Percentiles rank a stretch among this genome's conserved stretches.
Conservation (phyloP, 2,888 invertebrate genomes). For the Odontocerum albicorne region DNA sequence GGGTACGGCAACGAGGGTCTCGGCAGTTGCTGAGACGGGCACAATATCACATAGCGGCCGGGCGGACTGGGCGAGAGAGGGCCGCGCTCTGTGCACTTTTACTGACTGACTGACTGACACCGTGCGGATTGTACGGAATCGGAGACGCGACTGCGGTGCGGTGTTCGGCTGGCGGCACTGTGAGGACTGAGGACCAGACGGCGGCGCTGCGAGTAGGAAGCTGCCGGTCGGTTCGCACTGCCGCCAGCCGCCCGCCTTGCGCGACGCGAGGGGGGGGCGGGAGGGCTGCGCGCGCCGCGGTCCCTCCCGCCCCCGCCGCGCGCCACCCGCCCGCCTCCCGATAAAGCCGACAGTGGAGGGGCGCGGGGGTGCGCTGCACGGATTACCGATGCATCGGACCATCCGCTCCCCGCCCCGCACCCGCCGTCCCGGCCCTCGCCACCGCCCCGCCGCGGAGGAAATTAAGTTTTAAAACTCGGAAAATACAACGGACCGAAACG, state of each 20-base stretch:
- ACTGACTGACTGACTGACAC: background rate
- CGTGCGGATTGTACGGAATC: constrained; percentile 36
- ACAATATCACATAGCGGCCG: constrained; percentile 1
- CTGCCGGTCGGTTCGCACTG: constrained; percentile 9
- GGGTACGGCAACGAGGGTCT: too few relatives aligned
- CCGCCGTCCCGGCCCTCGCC: constrained; percentile 31
- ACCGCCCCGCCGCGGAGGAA: constrained; percentile 26
- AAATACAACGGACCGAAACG: too few relatives aligned
- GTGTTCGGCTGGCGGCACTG: constrained; percentile 40
- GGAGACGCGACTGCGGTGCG: constrained; percentile 39
- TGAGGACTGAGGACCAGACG: constrained; percentile 36
- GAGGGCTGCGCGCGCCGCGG: constrained; percentile 18
- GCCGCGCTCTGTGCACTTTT: too few relatives aligned
- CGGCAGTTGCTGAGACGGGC: background rate
- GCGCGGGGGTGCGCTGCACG: constrained; percentile 2
- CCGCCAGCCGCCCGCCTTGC: background rate
- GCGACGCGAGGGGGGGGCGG: constrained; percentile 6
- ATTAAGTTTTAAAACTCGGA: constrained; percentile 4
- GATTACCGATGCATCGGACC: constrained; percentile 18
- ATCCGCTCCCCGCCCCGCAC: constrained; percentile 10
- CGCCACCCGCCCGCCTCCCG: constrained; percentile 24
- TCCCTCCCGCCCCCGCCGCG: constrained; percentile 26
- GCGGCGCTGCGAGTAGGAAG: constrained; percentile 7
- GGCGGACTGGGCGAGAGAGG: background rate
- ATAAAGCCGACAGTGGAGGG: constrained; percentile 7